phyloP scores from a whole-genome alignment of 2,113 vertebrate species.

The Labrus mixtus region DNA sequence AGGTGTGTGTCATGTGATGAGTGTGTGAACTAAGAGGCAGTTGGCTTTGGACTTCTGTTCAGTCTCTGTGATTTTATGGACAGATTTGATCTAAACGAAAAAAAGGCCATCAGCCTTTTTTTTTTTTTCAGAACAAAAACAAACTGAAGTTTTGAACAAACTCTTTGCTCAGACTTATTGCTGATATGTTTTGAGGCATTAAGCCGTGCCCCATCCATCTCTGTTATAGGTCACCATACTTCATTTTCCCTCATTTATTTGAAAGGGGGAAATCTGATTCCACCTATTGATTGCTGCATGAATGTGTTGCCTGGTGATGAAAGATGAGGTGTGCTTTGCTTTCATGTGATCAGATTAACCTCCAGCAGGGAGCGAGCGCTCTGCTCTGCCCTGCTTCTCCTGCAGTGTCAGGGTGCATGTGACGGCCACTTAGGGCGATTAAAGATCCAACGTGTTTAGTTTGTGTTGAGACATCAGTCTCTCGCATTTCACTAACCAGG shows the following conservation, averaged over 20 bases:
- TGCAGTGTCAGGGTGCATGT: constrained; percentile 67
- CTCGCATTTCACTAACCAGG: constrained; percentile 58
- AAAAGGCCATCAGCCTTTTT: too few species aligned
- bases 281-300: constrained; percentile 74
- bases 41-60: too few species aligned
- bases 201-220: constrained; percentile 62
- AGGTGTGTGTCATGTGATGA: too few species aligned
- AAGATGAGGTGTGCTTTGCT: constrained; percentile 77
- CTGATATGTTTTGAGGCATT: constrained; percentile 23
- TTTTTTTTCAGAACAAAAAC: too few species aligned
- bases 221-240: constrained; percentile 61
- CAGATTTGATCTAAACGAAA: too few species aligned
- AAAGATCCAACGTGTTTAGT: constrained; percentile 69
- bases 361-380: constrained; percentile 57
- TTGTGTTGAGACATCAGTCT: constrained; percentile 63
- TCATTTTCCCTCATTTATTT: constrained; percentile 76
- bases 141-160: too few species aligned
- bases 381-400: constrained; percentile 35
- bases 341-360: constrained; percentile 81
- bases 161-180: too few species aligned
- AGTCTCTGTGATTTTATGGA: too few species aligned
- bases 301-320: too few species aligned
- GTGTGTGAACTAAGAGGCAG: too few species aligned
- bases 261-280: constrained; percentile 79
- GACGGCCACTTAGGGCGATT: constrained; percentile 75